Conservation (phyloP, 37 sponge, comb jelly and placozoan genomes). For the Petrosia ficiformis region DNA sequence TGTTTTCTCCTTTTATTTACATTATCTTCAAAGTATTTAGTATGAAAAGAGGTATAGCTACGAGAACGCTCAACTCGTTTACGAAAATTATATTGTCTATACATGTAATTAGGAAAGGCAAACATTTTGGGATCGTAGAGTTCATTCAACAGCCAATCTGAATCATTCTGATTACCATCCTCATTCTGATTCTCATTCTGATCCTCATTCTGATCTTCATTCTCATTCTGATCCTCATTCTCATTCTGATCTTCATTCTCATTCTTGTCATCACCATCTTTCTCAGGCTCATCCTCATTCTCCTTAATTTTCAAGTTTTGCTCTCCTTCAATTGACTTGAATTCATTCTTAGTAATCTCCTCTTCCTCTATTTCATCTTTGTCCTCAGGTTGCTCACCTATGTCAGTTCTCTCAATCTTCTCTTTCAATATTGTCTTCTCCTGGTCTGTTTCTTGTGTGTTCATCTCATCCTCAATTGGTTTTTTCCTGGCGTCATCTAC, state of each 20-base stretch:
- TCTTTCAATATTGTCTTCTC: background rate
- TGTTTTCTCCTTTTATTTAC: no score
- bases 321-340: conserved; percentile 6
- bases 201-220: background rate
- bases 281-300: background rate
- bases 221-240: background rate
- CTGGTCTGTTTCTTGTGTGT: background rate
- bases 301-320: background rate
- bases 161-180: background rate
- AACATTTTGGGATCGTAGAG: no score
- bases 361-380: background rate
- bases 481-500: background rate
- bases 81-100: no score
- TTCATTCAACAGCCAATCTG: background rate
- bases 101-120: no score
- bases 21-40: no score
- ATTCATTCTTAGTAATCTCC: background rate
- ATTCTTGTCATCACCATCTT: background rate
- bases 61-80: no score
- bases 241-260: conserved; percentile 1
- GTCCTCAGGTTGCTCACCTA: background rate
- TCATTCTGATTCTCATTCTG: background rate
- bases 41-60: no score
- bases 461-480: background rate
- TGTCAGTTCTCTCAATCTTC: background rate